Percentiles rank a stretch among this genome's conserved stretches.
Evolutionary conservation across 2,797 vertebrate genomes (phyloP).

Genomic region (Macrochelys suwanniensis): DNA sequence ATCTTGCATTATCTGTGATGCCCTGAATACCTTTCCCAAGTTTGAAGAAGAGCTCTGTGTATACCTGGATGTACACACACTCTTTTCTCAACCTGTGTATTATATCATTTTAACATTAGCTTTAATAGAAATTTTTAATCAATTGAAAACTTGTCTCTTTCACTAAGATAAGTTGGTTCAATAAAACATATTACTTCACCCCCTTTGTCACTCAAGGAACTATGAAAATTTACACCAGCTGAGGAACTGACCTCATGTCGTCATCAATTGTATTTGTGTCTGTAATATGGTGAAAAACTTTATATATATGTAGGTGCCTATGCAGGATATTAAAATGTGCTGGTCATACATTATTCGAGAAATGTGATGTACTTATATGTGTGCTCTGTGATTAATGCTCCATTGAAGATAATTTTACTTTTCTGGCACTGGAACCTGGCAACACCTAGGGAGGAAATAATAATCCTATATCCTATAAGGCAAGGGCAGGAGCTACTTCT

Average conservation of each 20-base stretch:
- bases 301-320: not conserved
- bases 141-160: too few species aligned
- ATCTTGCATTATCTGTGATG: too few species aligned
- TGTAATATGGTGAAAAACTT: not conserved
- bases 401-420: not conserved
- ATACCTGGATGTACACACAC: too few species aligned
- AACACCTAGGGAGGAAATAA: not conserved
- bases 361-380: not conserved
- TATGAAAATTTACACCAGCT: not conserved
- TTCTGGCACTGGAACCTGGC: not conserved
- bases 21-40: too few species aligned
- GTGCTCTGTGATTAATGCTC: not conserved
- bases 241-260: not conserved
- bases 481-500: not conserved
- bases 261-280: not conserved
- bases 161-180: too few species aligned
- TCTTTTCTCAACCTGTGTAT: too few species aligned
- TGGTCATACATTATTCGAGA: not conserved
- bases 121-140: too few species aligned
- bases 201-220: too few species aligned
- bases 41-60: too few species aligned
- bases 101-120: too few species aligned
- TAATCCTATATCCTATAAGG: not conserved
- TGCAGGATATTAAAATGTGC: not conserved
- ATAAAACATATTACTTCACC: too few species aligned